Conservation (phyloP, 2,888 invertebrate species). For the Acleris sparsana region DNA sequence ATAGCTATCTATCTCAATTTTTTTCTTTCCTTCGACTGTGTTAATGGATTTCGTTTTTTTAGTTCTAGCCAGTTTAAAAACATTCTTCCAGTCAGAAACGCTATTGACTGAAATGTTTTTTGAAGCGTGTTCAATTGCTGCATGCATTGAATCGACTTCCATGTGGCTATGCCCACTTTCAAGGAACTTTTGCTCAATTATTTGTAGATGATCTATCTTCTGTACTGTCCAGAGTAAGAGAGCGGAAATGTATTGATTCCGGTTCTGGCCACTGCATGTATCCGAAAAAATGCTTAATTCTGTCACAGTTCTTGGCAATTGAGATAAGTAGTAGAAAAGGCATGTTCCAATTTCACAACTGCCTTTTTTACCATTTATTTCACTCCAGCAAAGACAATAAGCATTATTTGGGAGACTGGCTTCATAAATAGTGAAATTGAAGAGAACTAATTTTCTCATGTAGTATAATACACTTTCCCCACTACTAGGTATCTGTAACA, state of each 20-base stretch:
- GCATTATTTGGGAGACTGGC: constrained; percentile 44
- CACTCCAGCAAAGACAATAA: constrained; percentile 47
- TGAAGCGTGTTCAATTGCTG: constrained; percentile 33
- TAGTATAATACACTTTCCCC: constrained; percentile 49
- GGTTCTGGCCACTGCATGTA: constrained; percentile 1
- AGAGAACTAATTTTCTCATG: constrained; percentile 46
- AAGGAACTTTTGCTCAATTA: constrained; percentile 37
- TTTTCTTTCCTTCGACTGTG: constrained; percentile 17
- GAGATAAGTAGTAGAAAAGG: constrained; percentile 38
- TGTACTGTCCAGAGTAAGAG: constrained; percentile 24
- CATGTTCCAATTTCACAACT: constrained; percentile 49
- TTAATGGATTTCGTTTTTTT: constrained; percentile 12
- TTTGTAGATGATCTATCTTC: constrained; percentile 18
- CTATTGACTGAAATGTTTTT: constrained; percentile 30
- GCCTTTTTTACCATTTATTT: constrained; percentile 49
- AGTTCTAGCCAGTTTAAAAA: constrained; percentile 6
- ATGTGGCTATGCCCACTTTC: constrained; percentile 37
- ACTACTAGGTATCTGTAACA: constrained; percentile 48
- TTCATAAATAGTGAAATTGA: constrained; percentile 53
- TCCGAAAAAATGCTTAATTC: constrained; percentile 43
- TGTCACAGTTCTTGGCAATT: constrained; percentile 43
- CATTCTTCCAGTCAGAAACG: constrained; percentile 29
- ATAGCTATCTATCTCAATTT: constrained; percentile 16
- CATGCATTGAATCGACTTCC: constrained; percentile 37
- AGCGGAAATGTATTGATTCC: constrained; percentile 37